Base-by-base conservation (phyloP, 64 coral and sea anemone species). In the Montipora capricornis region DNA sequence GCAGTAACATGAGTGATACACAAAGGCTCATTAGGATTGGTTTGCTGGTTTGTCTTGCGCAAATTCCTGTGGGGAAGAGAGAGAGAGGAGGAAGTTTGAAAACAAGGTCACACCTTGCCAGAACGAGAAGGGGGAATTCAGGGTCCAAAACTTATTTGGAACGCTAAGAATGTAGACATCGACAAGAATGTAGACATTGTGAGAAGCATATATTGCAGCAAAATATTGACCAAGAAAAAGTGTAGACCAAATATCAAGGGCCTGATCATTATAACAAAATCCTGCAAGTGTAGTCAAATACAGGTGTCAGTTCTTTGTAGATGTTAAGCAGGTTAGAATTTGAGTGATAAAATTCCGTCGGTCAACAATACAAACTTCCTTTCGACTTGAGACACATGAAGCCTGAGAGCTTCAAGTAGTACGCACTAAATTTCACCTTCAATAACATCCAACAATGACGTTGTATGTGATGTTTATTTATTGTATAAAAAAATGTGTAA, bases 21-120 rank as follows among this genome's bases (percentile, higher is more conserved):
- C 96, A 98, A 16, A 98, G 44, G 67, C 81, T 98, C 89, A 98
- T 98, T 68, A 98, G 84, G 61, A 98, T 98, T 12, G 96, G 93
- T 84, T n/a, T 98, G 96, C 13, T 90, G 93, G 86, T 83, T 98
- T 1, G 96, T 98, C 57, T 95, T 98, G 49, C 96, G 96, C 37
- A 98, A 76, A 79, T 95, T 93, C 61, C 96, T 98, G 68, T 49
- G 47, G 83, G 16, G 44, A 13, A 37, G 20, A 6, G 59, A 81
- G 5, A 8, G 44, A 81, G 10, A 74, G 6, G 17, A 14, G 44
- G 47, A 60, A 80, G 16, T 17, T n/a, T 68, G 8, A 50, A 26
- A 47, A 14, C 11, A 15, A 64, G 11, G 61, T 64, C 9, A 14
- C 61, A 3, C 52, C 52, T 55, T 55, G 52, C 6, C 6, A 0